A percentile compares a stretch with the other conserved stretches of the same genome.
phyloP scores from a whole-genome alignment of 2,113 vertebrate genomes.

The Paraplagusia blochii region DNA sequence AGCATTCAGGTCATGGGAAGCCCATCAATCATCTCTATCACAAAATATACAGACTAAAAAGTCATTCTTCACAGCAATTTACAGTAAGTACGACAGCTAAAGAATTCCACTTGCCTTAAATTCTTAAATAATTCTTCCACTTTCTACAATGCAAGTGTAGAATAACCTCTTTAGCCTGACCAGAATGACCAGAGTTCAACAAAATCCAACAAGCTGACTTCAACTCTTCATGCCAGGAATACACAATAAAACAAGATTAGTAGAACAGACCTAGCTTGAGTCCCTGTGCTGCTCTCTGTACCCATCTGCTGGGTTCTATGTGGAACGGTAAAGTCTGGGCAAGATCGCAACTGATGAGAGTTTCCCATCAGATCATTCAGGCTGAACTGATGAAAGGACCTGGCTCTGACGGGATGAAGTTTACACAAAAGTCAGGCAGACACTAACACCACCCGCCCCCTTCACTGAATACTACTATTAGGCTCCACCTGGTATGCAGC shows the following conservation, averaged over 20 bases:
- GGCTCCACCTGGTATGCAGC: slow-evolving; percentile 22
- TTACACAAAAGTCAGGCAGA: slow-evolving; percentile 22
- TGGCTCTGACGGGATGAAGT: slow-evolving; percentile 38
- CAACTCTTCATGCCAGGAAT: no score
- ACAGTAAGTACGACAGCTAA: no score
- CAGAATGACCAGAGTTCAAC: no score
- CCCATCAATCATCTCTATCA: slow-evolving; percentile 1
- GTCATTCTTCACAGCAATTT: no score
- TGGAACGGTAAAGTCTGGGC: slow-evolving; percentile 21
- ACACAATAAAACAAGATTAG: slow-evolving; percentile 27
- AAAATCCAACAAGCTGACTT: no score
- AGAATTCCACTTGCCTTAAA: no score
- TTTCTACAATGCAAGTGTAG: no score
- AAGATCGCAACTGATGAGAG: slow-evolving; percentile 16
- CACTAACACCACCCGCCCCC: neutral
- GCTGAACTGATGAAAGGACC: slow-evolving; percentile 25
- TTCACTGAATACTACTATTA: slow-evolving; percentile 1
- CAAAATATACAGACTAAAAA: no score
- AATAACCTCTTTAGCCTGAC: no score
- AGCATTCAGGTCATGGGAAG: slow-evolving; percentile 52
- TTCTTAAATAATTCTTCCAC: no score
- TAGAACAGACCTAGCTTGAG: slow-evolving; percentile 50
- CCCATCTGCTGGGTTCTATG: slow-evolving; percentile 16
- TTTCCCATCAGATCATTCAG: slow-evolving; percentile 27
- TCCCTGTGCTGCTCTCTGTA: slow-evolving; percentile 38